Percentiles rank a stretch among this genome's conserved stretches.
Evolutionary conservation across 1,140 invertebrate species (phyloP).

Genomic region (Aricia agestis): DNA sequence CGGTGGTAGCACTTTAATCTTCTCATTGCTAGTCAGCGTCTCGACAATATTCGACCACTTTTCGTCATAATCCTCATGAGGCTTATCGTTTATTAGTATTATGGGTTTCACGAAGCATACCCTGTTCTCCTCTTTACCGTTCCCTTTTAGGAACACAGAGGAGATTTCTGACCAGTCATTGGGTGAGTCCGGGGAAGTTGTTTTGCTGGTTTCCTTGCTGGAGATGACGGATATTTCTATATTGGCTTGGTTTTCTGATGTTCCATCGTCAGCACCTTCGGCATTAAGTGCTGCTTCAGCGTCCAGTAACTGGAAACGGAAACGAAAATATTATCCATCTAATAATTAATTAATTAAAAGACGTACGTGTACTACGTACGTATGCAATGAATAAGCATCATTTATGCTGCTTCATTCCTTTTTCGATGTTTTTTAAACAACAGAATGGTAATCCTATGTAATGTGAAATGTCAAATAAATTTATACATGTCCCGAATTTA

Average conservation of each 20-base stretch:
- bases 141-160: constrained; percentile 37
- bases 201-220: constrained; percentile 42
- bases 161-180: constrained; percentile 41
- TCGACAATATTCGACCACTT: constrained; percentile 56
- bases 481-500: too few species aligned
- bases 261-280: constrained; percentile 35
- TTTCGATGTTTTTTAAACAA: too few species aligned
- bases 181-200: constrained; percentile 39
- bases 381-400: too few species aligned
- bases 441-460: too few species aligned
- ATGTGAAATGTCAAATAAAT: too few species aligned
- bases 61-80: constrained; percentile 56
- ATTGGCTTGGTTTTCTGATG: constrained; percentile 43
- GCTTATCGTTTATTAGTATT: constrained; percentile 60
- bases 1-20: constrained; percentile 49
- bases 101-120: constrained; percentile 53
- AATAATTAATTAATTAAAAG: background rate
- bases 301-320: constrained; percentile 46
- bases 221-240: constrained; percentile 47
- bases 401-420: too few species aligned
- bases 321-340: background rate
- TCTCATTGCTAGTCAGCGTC: constrained; percentile 48
- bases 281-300: constrained; percentile 51
- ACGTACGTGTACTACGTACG: too few species aligned
- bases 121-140: constrained; percentile 35